These are phyloP conservation scores for Etheostoma cragini DNA, from an alignment of 2,113 vertebrate species.

Conservation along the genomic window DNA sequence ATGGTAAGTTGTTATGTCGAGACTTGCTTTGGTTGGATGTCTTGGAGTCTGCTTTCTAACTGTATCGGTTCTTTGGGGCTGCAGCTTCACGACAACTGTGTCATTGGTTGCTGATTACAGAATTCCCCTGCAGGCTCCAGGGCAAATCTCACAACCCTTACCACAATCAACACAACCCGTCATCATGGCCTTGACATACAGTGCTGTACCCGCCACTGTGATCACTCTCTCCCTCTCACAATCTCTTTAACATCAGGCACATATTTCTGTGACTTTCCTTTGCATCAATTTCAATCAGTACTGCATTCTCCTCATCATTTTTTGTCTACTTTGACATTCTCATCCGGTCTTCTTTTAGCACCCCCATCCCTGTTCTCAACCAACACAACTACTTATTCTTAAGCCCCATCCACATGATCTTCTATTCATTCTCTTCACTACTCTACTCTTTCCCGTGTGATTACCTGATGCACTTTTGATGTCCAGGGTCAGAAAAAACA, in stretches of 20 bases:
- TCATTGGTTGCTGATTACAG: conserved; percentile 46
- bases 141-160: conserved; percentile 41
- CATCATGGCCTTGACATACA: conserved; percentile 42
- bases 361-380: background rate
- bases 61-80: conserved; percentile 30
- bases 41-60: background rate
- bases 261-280: conserved; percentile 45
- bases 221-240: conserved; percentile 29
- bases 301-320: conserved; percentile 7
- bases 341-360: conserved; percentile 9
- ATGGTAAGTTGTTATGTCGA: background rate
- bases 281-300: conserved; percentile 22
- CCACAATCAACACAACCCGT: conserved; percentile 51
- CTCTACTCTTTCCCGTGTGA: background rate
- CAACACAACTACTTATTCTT: background rate
- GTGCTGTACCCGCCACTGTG: conserved; percentile 33
- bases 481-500: conserved; percentile 1
- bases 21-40: conserved; percentile 17
- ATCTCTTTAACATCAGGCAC: conserved; percentile 24
- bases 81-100: conserved; percentile 25
- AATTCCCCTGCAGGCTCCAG: conserved; percentile 36
- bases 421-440: background rate
- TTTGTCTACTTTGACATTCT: background rate
- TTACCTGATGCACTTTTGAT: background rate
- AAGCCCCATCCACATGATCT: background rate